Evolutionary conservation across 2,888 invertebrate species (phyloP).

Genomic region (Apomyelois bistriatella): DNA sequence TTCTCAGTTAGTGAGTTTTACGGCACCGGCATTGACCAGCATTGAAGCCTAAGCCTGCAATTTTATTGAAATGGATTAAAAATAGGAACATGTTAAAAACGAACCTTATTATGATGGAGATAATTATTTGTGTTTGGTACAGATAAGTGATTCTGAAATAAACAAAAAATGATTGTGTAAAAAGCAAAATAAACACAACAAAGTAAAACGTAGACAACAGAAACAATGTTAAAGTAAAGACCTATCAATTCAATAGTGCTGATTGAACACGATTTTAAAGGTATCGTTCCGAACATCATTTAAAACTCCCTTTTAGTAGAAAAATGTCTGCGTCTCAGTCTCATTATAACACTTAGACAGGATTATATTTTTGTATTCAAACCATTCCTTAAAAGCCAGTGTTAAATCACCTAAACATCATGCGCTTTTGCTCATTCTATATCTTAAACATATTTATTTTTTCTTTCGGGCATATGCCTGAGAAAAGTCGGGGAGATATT

Average conservation of each 20-base stretch:
- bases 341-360: no score
- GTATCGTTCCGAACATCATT: background rate
- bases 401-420: background rate
- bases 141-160: conserved; percentile 94
- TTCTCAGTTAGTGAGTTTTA: conserved; percentile 6
- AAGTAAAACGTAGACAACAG: conserved; percentile 32
- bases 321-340: no score
- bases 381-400: background rate
- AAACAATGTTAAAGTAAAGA: conserved; percentile 47
- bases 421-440: background rate
- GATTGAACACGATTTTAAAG: conserved; percentile 8
- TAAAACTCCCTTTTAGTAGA: no score
- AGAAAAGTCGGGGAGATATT: no score
- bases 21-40: conserved; percentile 7
- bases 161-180: conserved; percentile 79
- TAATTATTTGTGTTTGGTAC: conserved; percentile 92
- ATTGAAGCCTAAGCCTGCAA: conserved; percentile 51
- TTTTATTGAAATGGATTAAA: conserved; percentile 48
- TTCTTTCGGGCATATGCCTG: background rate
- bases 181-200: conserved; percentile 72
- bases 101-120: conserved; percentile 89
- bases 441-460: background rate
- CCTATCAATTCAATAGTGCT: conserved; percentile 15
- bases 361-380: background rate
- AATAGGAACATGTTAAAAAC: conserved; percentile 71